phyloP scores from a whole-genome alignment of 2,113 vertebrate genomes.

The Sorex fumeus region DNA sequence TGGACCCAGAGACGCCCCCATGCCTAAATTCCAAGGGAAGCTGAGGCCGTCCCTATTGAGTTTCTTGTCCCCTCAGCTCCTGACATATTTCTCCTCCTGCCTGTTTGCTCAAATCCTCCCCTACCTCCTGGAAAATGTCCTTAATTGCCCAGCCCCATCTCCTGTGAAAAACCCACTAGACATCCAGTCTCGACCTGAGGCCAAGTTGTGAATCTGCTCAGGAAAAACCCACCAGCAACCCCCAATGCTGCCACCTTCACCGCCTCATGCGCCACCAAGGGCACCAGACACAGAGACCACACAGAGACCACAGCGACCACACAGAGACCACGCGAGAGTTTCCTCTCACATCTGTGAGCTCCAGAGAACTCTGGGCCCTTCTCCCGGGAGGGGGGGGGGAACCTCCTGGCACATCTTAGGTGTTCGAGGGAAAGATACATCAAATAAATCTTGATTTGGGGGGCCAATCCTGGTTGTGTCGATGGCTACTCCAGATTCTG shows the following conservation, averaged over 20 bases:
- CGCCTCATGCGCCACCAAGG: background rate
- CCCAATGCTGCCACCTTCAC: background rate
- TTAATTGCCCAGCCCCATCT: background rate
- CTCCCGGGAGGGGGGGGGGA: background rate
- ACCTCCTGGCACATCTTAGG: background rate
- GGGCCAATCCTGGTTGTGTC: background rate
- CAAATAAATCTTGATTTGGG: background rate
- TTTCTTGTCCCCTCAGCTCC: background rate
- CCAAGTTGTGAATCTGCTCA: background rate
- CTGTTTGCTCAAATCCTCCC: background rate
- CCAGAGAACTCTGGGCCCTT: background rate
- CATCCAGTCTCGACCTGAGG: background rate
- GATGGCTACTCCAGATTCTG: too few species aligned
- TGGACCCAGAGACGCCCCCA: background rate
- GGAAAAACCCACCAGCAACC: background rate
- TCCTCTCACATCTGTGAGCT: background rate
- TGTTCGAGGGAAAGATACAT: background rate
- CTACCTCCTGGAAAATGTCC: constrained; percentile 14
- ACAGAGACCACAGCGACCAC: too few species aligned
- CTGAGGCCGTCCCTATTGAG: background rate
- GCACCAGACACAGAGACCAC: too few species aligned
- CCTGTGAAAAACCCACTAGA: background rate
- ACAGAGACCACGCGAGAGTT: too few species aligned
- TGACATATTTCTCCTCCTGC: background rate
- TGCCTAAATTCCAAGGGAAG: background rate